A percentile compares a stretch with the other conserved stretches of the same genome.
phyloP scores from a whole-genome alignment of 2,888 invertebrate genomes.

The Pyrocoelia pectoralis region DNA sequence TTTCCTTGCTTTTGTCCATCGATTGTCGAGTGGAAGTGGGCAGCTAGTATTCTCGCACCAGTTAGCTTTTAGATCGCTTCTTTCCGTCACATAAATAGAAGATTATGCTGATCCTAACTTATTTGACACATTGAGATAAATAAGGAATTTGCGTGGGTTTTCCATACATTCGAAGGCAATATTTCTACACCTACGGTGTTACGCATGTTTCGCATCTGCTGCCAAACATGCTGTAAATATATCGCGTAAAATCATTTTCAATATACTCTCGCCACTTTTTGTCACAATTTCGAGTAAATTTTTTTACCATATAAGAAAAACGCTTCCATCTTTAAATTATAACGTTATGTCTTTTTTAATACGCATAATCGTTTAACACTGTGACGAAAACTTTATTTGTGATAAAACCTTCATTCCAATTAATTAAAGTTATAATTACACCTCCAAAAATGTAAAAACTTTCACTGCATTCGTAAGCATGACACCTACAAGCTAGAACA shows the following conservation, averaged over 20 bases:
- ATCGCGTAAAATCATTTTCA: not conserved
- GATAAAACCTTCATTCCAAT: no score
- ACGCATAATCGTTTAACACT: not conserved
- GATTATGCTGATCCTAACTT: conserved; percentile 42
- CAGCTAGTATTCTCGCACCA: conserved; percentile 25
- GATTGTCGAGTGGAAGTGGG: conserved; percentile 28
- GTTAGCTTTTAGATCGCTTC: conserved; percentile 31
- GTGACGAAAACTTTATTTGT: no score
- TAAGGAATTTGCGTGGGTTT: conserved; percentile 42
- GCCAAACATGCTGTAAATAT: conserved; percentile 7
- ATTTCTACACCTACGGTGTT: conserved; percentile 16
- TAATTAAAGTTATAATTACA: no score
- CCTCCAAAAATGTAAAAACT: no score
- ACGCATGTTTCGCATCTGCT: conserved; percentile 12
- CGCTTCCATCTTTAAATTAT: not conserved
- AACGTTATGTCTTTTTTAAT: not conserved
- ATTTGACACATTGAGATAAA: conserved; percentile 41
- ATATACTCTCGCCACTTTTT: not conserved
- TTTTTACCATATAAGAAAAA: not conserved
- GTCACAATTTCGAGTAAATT: not conserved
- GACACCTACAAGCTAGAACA: no score
- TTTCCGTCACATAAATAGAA: conserved; percentile 39
- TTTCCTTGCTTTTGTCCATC: conserved; percentile 26
- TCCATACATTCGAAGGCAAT: conserved; percentile 18
- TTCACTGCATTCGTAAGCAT: no score